Evolutionary conservation across 2,888 invertebrate species (phyloP).

Genomic region (Rotaria macrura): DNA sequence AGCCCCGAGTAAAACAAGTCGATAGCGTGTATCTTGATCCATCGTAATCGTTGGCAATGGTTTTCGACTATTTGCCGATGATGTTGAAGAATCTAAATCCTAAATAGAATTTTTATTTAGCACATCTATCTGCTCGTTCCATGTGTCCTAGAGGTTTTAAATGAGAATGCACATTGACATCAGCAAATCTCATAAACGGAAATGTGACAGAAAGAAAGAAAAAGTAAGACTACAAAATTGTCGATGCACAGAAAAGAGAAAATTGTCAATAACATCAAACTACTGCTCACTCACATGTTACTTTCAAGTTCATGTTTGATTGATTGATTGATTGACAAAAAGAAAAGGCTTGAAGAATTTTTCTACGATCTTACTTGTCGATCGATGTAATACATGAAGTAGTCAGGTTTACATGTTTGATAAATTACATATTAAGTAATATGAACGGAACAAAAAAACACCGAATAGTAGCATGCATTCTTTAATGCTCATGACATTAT

Average conservation of each 20-base stretch:
- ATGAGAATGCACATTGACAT: not conserved
- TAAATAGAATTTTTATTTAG: not conserved
- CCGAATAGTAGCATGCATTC: not conserved
- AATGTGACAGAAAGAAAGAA: not conserved
- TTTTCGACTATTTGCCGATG: not conserved
- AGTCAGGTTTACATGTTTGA: not conserved
- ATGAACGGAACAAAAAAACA: not conserved
- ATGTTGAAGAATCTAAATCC: not conserved
- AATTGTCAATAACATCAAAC: not conserved
- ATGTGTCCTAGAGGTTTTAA: not conserved
- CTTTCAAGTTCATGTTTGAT: not conserved
- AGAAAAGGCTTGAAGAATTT: not conserved
- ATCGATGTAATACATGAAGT: not conserved
- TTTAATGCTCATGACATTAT: not conserved
- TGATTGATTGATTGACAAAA: not conserved
- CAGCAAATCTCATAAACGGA: not conserved
- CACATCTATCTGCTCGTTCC: too few species aligned
- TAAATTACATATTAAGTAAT: not conserved
- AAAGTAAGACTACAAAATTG: not conserved
- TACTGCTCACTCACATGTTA: not conserved
- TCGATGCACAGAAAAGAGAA: not conserved
- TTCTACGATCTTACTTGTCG: not conserved
- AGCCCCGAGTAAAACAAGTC: constrained; percentile 71
- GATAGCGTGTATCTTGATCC: constrained; percentile 58
- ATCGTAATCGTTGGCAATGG: constrained; percentile 37